Base-by-base conservation (phyloP, 2,113 vertebrate genomes). In the Coreoperca whiteheadi region DNA sequence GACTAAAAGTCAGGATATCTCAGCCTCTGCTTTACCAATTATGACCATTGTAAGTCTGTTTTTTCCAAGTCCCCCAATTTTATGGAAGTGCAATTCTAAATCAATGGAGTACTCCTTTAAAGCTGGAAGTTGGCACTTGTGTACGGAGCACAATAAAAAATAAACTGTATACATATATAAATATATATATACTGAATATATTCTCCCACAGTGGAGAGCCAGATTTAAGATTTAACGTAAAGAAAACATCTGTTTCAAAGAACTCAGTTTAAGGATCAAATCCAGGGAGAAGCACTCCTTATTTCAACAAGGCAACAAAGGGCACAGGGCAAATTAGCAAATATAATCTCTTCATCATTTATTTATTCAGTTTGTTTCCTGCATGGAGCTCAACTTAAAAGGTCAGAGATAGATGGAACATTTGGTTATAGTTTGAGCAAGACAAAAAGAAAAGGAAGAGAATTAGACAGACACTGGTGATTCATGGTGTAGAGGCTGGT, bases 321-420 rank as follows among this genome's bases (percentile, higher is more conserved):
- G 82, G 81, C 83, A 75, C 64, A 46, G 54, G 53, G 77, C 57
- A 83, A 86, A 90, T 89, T 82, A 91, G 83, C 83, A 88, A 90
- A 89, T 87, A 84, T 85, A 92, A 90, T 87, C 66, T 73, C 43
- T 60, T 87, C 84, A 87, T 91, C 56, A 87, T 87, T 92, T 89
- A 91, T 89, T 90, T 83, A 89, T 91, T 83, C 78, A 23, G 74
- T 87, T 87, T 90, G 77, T 86, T 91, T 85, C 59, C 43, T 83
- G 64, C 82, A 57, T 87, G 76, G 63, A 74, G 85, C 86, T 86
- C 66, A n/a, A 74, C 65, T 65, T 68, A 54, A 90, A 94, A 94
- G 91, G 90, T 93, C 91, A 93, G 59, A 72, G 54, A 46, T 61
- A 83, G 73, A 76, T 0, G 20, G 34, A 66, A 67, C 77, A 75